Base-by-base conservation (phyloP, 2,888 invertebrate species). In the Pimpla rufipes region DNA sequence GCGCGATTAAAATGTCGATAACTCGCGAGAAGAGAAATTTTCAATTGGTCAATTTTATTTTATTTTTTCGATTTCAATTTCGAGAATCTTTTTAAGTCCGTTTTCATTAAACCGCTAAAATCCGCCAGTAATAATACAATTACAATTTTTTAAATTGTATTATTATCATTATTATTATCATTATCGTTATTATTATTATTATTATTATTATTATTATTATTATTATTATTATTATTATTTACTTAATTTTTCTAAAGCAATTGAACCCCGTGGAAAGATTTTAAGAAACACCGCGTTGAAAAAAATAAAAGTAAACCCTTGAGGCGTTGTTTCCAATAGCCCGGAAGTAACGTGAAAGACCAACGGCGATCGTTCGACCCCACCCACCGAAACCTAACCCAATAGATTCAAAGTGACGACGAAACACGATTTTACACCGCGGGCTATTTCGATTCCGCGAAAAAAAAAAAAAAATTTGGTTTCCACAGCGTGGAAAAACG, bases 331-430 rank as follows among this genome's bases (percentile, higher is more conserved):
- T 59, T 74, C 35, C 45, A 1, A 10, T 35, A n/a, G 8, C 18
- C n/a, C 37, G 21, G 47, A 23, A 2, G 16, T 13, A 11, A 10
- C 45, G 35, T 16, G 35, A 59, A 6, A 18, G 45, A 7, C 73
- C 59, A 59, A n/a, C 42, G 73, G 73, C 35, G 29, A 57, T 11
- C 73, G 35, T 7, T 13, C 13, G 29, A 16, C 42, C 59, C 21
- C 35, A 35, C 21, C n/a, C n/a, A 11, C n/a, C 7, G 47, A 5
- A 5, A 13, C 59, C 37, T 47, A 37, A 50, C 16, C 29, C 73
- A 50, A 74, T 62, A 16, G 4, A 47, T 35, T 62, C 37, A 18
- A 23, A 59, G 47, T 37, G 74, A 62, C 73, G 47, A n/a, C 45
- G 8, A 40, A 37, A n/a, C 6, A 29, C 23, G 3, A 10, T 18